Evolutionary conservation across 2,113 vertebrate species (phyloP).

Genomic region (Alligator sinensis): DNA sequence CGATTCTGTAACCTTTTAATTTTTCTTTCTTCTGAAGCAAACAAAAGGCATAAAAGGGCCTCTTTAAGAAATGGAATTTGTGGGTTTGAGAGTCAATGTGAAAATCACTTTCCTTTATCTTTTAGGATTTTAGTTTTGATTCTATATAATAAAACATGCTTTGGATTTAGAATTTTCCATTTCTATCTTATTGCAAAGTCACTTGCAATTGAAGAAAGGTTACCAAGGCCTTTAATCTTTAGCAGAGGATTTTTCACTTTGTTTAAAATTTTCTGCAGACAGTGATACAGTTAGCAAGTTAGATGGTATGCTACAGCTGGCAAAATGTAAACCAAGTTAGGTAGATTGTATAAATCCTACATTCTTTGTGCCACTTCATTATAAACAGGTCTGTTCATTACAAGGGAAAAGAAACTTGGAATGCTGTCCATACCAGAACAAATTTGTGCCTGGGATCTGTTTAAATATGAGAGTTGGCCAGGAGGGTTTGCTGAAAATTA

Average conservation of each 20-base stretch:
- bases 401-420: conserved; percentile 37
- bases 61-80: not conserved
- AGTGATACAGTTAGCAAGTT: not conserved
- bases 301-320: not conserved
- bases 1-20: not conserved
- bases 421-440: conserved; percentile 48
- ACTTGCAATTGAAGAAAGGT: not conserved
- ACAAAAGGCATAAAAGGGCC: not conserved
- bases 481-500: conserved; percentile 37
- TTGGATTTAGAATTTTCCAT: not conserved
- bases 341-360: conserved; percentile 50
- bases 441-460: conserved; percentile 53
- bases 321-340: not conserved
- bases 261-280: not conserved
- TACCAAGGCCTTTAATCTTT: not conserved
- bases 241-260: not conserved
- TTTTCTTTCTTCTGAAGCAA: not conserved
- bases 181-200: not conserved
- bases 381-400: conserved; percentile 56
- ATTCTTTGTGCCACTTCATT: conserved; percentile 38
- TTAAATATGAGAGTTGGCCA: conserved; percentile 44
- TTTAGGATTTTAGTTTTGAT: not conserved
- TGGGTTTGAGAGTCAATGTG: not conserved
- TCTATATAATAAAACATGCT: not conserved
- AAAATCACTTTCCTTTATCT: not conserved